Percentiles rank a stretch among this genome's conserved stretches.
These are phyloP conservation scores for Neocrepidodera transversa DNA, from an alignment of 2,888 invertebrate species.

Conservation along the genomic window DNA sequence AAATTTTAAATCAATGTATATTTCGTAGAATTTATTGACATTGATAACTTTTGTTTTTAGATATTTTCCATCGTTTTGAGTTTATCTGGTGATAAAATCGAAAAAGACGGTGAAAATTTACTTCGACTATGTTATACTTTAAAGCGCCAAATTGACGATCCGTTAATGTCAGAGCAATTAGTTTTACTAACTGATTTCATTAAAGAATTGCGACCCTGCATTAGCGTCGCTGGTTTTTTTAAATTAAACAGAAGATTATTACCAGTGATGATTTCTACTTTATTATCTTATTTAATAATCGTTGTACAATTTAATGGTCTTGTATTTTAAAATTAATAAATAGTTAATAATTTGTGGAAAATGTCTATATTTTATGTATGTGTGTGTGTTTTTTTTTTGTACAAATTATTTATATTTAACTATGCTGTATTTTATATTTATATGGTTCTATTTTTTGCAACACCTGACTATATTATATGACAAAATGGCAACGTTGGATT, in stretches of 20 bases:
- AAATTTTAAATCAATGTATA: no score
- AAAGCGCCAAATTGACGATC: background rate
- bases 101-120: conserved; percentile 1
- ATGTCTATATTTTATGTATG: no score
- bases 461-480: no score
- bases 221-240: conserved; percentile 1
- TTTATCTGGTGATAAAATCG: background rate
- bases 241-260: background rate
- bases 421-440: no score
- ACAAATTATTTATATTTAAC: no score
- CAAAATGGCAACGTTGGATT: no score
- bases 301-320: background rate
- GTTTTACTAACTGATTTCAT: background rate
- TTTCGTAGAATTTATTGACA: no score
- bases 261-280: background rate
- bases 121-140: conserved; percentile 4
- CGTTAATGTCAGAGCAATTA: background rate
- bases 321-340: no score
- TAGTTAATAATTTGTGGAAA: no score
- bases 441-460: no score
- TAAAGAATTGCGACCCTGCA: background rate
- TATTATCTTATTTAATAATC: conserved; percentile 5
- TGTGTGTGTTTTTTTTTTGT: no score
- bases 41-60: conserved; percentile 11
- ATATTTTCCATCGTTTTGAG: background rate